These are phyloP conservation scores for Aspidiotus destructor DNA, from an alignment of 2,888 invertebrate genomes.

Conservation along the genomic window DNA sequence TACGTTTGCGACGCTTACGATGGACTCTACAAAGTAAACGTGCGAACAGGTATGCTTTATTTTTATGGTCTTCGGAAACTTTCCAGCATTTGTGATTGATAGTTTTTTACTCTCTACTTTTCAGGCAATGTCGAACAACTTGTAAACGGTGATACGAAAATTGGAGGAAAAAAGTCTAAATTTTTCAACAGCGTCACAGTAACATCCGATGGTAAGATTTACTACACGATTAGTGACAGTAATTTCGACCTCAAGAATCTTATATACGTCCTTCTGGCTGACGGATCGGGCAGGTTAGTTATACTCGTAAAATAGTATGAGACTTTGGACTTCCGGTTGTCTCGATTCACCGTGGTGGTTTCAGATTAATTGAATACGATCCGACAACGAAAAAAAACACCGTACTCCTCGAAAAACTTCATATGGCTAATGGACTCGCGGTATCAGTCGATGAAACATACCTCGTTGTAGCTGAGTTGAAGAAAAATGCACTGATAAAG, in stretches of 20 bases:
- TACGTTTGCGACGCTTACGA: conserved; percentile 79
- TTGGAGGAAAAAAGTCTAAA: conserved; percentile 57
- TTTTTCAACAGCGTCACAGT: conserved; percentile 67
- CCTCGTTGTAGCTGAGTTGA: conserved; percentile 66
- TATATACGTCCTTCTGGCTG: conserved; percentile 53
- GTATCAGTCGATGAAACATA: conserved; percentile 72
- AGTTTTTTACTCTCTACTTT: conserved; percentile 33
- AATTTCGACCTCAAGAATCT: conserved; percentile 66
- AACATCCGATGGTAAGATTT: conserved; percentile 69
- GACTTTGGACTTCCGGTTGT: background rate
- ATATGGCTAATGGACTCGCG: conserved; percentile 83
- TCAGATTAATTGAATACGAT: conserved; percentile 70
- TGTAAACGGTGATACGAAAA: conserved; percentile 55
- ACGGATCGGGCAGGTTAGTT: conserved; percentile 72
- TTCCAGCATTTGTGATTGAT: no score
- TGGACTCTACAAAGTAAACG: conserved; percentile 76
- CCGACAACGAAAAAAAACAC: conserved; percentile 63
- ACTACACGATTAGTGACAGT: conserved; percentile 75
- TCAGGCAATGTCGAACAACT: conserved; percentile 51
- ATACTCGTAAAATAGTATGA: background rate
- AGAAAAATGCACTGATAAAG: background rate
- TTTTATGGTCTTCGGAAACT: no score
- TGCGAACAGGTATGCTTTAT: conserved; percentile 44
- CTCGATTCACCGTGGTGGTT: conserved; percentile 34
- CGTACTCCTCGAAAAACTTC: conserved; percentile 63